Evolutionary conservation across 2,888 invertebrate genomes (phyloP), one percentile per base, ranked within the genome.

Genomic region (Rosalia funebris): DNA sequence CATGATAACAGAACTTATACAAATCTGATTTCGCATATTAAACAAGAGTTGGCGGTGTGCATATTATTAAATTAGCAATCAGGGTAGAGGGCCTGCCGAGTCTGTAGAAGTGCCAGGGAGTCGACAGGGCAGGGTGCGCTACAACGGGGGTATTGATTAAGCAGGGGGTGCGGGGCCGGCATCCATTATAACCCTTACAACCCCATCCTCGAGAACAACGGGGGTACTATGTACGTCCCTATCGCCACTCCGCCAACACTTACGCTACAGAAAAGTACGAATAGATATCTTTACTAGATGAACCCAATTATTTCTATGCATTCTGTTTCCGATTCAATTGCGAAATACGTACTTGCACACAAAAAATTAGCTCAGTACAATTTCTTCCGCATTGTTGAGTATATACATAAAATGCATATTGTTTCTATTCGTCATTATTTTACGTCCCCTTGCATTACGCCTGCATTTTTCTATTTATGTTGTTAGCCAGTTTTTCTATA

Each of bases 11-110:
- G 63, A 83, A 83, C 83, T 83, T 83, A 83, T 82, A 83, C 83
- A 83, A 83, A 83, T 83, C 83, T 82, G 83, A 83, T 82, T 82
- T 81, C 79, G 78, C 77, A 81, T 77, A 80, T 77, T 78, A 79
- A 79, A 79, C 80, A 78, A 77, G 78, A 79, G 75, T 77, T 78
- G 78, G 77, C 77, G 78, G 78, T 77, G 76, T 79, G 78, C 78
- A 78, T 80, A 79, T 79, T 80, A 81, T 81, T 80, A 79, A 81
- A 81, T 80, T 81, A 81, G 79, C 79, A 80, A 81, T 79, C 77
- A 77, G 77, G 65, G 67, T 63, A 60, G 67, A 54, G 70, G 65
- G 67, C 52, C 52, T 41, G 52, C 41, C 52, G 52, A 52, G 66
- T 66, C 57, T 65, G 64, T 65, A 52, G 60, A 58, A 66, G 63